Evolutionary conservation across 2,113 vertebrate genomes (phyloP).

Genomic region (Aldabrachelys gigantea): DNA sequence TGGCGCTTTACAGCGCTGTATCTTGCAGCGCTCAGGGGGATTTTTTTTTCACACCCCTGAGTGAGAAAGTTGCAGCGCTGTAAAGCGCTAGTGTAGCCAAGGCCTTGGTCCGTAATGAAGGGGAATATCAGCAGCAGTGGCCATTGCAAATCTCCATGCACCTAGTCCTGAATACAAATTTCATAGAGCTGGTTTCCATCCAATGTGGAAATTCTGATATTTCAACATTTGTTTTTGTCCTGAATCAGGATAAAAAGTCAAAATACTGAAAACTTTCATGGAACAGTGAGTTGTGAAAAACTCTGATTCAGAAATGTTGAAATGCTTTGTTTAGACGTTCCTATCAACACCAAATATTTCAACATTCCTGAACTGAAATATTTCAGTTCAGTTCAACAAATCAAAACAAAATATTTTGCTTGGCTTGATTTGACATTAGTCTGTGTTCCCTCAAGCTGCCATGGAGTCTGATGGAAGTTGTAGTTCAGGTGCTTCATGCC

Average conservation of each 20-base stretch:
- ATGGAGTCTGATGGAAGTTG: background rate
- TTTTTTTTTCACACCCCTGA: too few species aligned
- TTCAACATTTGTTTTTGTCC: background rate
- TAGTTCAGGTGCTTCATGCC: background rate
- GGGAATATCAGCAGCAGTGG: background rate
- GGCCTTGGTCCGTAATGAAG: background rate
- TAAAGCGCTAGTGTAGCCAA: too few species aligned
- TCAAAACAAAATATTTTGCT: background rate
- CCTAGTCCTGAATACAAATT: background rate
- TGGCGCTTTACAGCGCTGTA: too few species aligned
- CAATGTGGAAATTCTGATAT: background rate
- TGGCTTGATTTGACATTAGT: background rate
- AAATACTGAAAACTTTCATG: background rate
- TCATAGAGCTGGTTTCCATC: background rate
- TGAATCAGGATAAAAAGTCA: background rate
- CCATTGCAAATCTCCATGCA: background rate
- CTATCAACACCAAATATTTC: background rate
- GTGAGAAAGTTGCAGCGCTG: too few species aligned
- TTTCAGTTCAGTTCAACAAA: background rate
- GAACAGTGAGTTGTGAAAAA: fast-evolving
- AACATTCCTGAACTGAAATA: background rate
- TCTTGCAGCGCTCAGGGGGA: too few species aligned
- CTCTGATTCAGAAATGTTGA: background rate
- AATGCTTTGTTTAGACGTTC: background rate
- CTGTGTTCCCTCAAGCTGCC: background rate